Conservation (phyloP, 2,797 vertebrate genomes). For the Lepilemur ruficaudatus region DNA sequence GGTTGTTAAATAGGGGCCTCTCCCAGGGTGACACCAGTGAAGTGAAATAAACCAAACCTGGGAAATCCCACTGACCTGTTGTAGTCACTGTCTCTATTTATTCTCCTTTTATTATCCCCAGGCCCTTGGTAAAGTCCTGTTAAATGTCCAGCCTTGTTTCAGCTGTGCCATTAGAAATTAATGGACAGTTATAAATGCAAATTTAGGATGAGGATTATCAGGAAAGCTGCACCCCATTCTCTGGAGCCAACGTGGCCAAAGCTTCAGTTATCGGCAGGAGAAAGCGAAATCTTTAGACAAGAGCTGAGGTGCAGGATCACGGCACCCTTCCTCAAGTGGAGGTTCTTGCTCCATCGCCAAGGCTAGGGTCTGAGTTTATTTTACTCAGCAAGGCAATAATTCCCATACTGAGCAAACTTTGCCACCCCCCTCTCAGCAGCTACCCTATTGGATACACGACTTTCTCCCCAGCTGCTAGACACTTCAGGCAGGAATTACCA, state of each 20-base stretch:
- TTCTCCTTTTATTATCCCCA: not conserved
- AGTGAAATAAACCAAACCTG: not conserved
- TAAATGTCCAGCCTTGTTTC: constrained; percentile 15
- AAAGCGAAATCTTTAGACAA: not conserved
- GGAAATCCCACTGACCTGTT: not conserved
- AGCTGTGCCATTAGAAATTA: not conserved
- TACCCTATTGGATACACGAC: not conserved
- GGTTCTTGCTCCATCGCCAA: not conserved
- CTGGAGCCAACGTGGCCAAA: not conserved
- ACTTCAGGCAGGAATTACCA: not conserved
- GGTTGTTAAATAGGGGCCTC: not conserved
- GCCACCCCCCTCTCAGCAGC: not conserved
- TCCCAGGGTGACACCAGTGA: not conserved
- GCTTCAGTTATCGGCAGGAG: not conserved
- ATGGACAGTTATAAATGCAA: not conserved
- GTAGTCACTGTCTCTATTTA: not conserved
- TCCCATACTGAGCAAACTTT: not conserved
- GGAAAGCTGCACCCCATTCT: not conserved
- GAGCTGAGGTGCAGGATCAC: not conserved
- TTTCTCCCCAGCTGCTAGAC: not conserved
- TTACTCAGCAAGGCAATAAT: not conserved
- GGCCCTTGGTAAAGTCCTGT: not conserved
- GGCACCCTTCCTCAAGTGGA: not conserved
- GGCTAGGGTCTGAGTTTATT: not conserved
- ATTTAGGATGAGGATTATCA: not conserved